Percentiles rank a stretch among this genome's conserved stretches.
Conservation (phyloP, 2,888 invertebrate genomes). For the Caenorhabditis becei region DNA sequence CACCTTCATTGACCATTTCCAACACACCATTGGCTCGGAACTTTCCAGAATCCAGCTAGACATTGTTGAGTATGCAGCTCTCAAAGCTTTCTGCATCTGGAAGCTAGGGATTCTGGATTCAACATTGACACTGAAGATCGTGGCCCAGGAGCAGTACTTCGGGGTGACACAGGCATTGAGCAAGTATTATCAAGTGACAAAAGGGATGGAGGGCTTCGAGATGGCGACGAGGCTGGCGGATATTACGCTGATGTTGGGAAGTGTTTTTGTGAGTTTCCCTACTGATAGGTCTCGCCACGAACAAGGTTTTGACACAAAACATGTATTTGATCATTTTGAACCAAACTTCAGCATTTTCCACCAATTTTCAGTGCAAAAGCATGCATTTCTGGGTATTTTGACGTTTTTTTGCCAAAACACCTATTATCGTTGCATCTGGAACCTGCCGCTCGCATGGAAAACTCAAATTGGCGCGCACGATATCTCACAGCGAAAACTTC, state of each 20-base stretch:
- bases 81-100: conserved; percentile 62
- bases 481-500: no score
- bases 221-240: conserved; percentile 46
- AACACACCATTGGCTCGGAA: background rate
- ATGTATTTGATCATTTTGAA: no score
- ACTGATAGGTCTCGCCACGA: no score
- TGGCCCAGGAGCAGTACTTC: conserved; percentile 50
- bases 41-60: conserved; percentile 29
- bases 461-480: no score
- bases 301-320: no score
- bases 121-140: conserved; percentile 23
- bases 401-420: no score
- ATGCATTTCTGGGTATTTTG: no score
- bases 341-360: no score
- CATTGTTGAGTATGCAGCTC: conserved; percentile 61
- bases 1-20: conserved; percentile 3
- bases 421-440: no score
- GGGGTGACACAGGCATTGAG: conserved; percentile 35
- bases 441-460: no score
- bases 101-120: conserved; percentile 57
- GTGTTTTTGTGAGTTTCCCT: conserved; percentile 34
- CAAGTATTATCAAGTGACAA: conserved; percentile 26
- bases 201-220: conserved; percentile 2
- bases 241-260: conserved; percentile 44
- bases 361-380: no score